Evolutionary conservation across 2,888 invertebrate genomes (phyloP), one percentile per base, ranked within the genome.

Genomic region (Trypoxylon attenuatum): DNA sequence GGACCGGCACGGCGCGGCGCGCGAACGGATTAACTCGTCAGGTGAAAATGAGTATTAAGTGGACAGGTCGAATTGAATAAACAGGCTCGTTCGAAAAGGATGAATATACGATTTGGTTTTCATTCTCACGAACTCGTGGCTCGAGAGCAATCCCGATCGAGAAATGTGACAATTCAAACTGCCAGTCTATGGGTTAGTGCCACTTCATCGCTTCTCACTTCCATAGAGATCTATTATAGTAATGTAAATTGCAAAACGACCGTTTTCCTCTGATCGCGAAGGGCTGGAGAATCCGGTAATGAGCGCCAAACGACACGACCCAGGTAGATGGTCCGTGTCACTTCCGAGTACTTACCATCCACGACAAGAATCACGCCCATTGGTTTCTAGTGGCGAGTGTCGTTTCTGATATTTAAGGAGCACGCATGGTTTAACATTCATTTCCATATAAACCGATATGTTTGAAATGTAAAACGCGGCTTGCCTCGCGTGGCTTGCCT

Each of bases 361-460:
- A 33, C 38, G 25, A 27, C 25, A 47, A 54, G 41, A 33, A 62
- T 65, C 59, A 47, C 63, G 56, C 53, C 49, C 33, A 43, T 22
- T 56, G 56, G 67, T 58, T 58, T 73, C 65, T 70, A 67, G 58
- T 67, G 49, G 71, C 59, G 69, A 54, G 49, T 15, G 38, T 13
- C 25, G 42, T 64, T 64, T 55, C 62, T 42, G 41, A 71, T 62
- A 64, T 76, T 76, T 71, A 65, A 52, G 60, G 41, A 63, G 72
- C 72, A 78, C 73, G 72, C 75, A 76, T 75, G 75, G 72, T 69
- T 73, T 74, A 78, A 80, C 77, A 76, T 81, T 79, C 78, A 84
- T 84, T 84, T 82, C 81, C 83, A 82, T 81, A 81, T 77, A 77
- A 77, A 75, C 76, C 77, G 77, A 82, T 82, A 82, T 78, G 81